Conservation (phyloP, 2,888 invertebrate species). For the Phorcus lineatus region DNA sequence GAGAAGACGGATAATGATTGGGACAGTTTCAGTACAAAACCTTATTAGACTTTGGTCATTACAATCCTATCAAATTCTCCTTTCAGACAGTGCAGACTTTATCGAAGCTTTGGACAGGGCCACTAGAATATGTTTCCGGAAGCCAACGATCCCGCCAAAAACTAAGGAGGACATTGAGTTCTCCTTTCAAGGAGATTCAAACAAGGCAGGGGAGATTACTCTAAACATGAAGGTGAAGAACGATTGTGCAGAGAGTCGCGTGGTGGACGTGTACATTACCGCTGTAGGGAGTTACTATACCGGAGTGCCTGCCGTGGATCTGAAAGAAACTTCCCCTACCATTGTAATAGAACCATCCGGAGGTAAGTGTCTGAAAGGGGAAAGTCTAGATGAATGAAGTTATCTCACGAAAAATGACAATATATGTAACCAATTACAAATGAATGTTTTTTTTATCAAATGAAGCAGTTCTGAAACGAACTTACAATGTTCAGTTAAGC, state of each 20-base stretch:
- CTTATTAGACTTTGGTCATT: no score
- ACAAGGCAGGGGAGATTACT: slow-evolving; percentile 58
- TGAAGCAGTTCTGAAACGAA: no score
- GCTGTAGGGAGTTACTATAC: slow-evolving; percentile 67
- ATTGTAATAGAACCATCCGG: slow-evolving; percentile 76
- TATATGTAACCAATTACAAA: no score
- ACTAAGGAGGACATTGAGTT: slow-evolving; percentile 60
- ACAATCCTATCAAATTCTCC: not conserved
- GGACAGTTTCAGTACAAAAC: no score
- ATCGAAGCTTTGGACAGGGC: slow-evolving; percentile 50
- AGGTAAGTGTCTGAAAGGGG: slow-evolving; percentile 48
- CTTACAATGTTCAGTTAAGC: no score
- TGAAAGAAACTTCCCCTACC: slow-evolving; percentile 54
- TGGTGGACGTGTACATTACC: slow-evolving; percentile 59
- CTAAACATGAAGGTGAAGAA: slow-evolving; percentile 61
- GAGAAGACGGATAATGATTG: no score
- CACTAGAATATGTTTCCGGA: slow-evolving; percentile 48
- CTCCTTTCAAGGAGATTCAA: slow-evolving; percentile 52
- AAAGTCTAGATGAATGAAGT: no score
- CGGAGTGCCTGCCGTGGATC: slow-evolving; percentile 63
- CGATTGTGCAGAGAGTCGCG: slow-evolving; percentile 53
- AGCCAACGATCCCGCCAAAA: not conserved
- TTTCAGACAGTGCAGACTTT: slow-evolving; percentile 54
- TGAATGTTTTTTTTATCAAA: no score
- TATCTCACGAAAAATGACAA: no score